Evolutionary conservation across 2,888 invertebrate species (phyloP), one percentile per base, ranked within the genome.

Genomic region (Mesochorus sp.): DNA sequence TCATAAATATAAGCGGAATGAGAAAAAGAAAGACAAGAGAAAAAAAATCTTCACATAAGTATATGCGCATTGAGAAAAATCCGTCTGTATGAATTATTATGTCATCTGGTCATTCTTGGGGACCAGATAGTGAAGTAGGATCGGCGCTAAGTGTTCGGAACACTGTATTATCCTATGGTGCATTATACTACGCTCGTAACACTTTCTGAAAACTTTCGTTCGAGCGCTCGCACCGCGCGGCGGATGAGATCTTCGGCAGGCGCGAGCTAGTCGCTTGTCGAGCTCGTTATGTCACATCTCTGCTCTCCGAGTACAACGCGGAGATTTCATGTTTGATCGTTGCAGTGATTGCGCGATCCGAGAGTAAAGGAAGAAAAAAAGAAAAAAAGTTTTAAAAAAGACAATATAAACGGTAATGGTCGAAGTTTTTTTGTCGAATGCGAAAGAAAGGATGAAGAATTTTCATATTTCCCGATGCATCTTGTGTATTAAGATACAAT

Each of bases 191-290:
- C 37, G 68, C 59, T 64, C 80, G 80, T 80, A 80, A 80, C 77
- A 74, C 80, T 78, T 80, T 80, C 80, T 80, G 77, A 62, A 80
- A 80, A 80, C 73, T 80, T 80, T 80, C 73, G 49, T 79, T 66
- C 76, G 34, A 21, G 53, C 51, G 39, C 49, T 71, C 49, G 57
- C 44, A n/a, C n/a, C n/a, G n/a, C 64, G 34, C 17, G 57, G 66
- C 70, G 49, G 67, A 66, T 72, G 68, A 75, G 66, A 68, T 67
- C 55, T 72, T 64, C 39, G 51, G 57, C 55, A 31, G 37, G 28
- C 24, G 37, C 26, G 26, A 19, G 72, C 49, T 10, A 4, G 5
- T 59, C 37, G 53, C 42, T 37, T n/a, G n/a, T n/a, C 44, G 37
- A 24, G 44, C 55, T 66, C 53, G 68, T 78, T 78, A 74, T 78